Conservation (phyloP, 1,140 invertebrate species). For the Drosophila grimshawi region DNA sequence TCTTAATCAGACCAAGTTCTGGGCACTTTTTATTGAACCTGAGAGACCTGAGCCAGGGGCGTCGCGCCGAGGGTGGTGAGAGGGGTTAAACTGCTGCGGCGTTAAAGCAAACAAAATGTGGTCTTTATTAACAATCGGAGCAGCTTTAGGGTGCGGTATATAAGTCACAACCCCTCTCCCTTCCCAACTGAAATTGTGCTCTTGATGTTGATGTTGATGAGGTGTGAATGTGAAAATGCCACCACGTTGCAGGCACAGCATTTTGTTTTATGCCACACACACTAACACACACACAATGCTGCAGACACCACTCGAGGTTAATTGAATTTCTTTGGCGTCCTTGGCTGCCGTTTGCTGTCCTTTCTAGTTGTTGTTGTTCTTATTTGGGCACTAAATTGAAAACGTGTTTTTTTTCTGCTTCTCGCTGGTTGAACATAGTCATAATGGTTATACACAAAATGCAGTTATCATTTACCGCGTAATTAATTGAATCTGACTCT, state of each 20-base stretch:
- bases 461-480: slow-evolving; percentile 47
- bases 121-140: slow-evolving; percentile 45
- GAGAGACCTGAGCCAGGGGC: slow-evolving; percentile 17
- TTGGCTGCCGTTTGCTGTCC: slow-evolving; percentile 28
- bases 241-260: slow-evolving; percentile 48
- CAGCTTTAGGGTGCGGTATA: slow-evolving; percentile 6
- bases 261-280: slow-evolving; percentile 69
- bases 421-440: slow-evolving; percentile 59
- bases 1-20: slow-evolving; percentile 73
- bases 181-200: not conserved
- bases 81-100: slow-evolving; percentile 57
- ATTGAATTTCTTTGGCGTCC: slow-evolving; percentile 73
- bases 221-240: slow-evolving; percentile 78
- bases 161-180: slow-evolving; percentile 3
- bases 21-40: slow-evolving; percentile 62
- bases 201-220: slow-evolving; percentile 67
- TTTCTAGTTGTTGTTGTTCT: not conserved
- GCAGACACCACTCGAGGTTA: slow-evolving; percentile 76
- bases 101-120: slow-evolving; percentile 49
- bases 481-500: slow-evolving; percentile 77
- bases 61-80: slow-evolving; percentile 2
- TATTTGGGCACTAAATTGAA: slow-evolving; percentile 52
- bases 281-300: slow-evolving; percentile 29
- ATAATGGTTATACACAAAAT: slow-evolving; percentile 42
- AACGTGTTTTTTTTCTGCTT: slow-evolving; percentile 51